Percentiles rank a stretch among this genome's conserved stretches.
These are phyloP conservation scores for Pipistrellus nathusii DNA, from an alignment of 2,797 vertebrate species.

Conservation along the genomic window DNA sequence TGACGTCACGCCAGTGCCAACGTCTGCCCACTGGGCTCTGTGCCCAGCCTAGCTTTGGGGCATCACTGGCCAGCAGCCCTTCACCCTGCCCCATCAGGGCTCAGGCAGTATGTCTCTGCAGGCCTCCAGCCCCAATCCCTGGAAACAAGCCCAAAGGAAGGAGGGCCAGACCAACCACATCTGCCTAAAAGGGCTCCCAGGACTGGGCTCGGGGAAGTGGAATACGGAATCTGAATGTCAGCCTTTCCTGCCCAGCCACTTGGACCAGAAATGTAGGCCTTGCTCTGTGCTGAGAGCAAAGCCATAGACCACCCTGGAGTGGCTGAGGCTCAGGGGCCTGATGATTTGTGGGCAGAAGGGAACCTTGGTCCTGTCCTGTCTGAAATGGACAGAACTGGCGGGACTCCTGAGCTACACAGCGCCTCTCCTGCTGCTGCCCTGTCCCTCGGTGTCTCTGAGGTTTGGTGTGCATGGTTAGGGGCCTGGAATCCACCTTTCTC, in stretches of 20 bases:
- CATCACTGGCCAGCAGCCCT: conserved; percentile 54
- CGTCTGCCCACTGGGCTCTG: conserved; percentile 64
- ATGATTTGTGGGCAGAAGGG: not conserved
- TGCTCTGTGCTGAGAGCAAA: not conserved
- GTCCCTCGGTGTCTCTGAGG: not conserved
- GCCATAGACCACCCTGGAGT: not conserved
- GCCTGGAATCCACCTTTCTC: not conserved
- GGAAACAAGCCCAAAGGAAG: conserved; percentile 38
- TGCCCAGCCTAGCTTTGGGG: conserved; percentile 66
- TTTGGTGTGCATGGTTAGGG: not conserved
- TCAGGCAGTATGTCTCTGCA: not conserved
- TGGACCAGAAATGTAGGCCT: not conserved
- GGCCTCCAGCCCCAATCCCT: not conserved
- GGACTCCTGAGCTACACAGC: not conserved
- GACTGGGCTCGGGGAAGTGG: not conserved
- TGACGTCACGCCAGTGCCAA: conserved; percentile 76
- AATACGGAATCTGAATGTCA: not conserved
- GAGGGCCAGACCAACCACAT: not conserved
- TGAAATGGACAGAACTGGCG: conserved; percentile 16
- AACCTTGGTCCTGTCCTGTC: not conserved
- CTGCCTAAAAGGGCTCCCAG: not conserved
- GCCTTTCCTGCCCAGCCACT: not conserved
- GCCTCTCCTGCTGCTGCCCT: not conserved
- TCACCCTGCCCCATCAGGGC: not conserved
- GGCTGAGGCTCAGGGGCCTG: not conserved